Evolutionary conservation across 2,797 vertebrate species (phyloP).

Genomic region (Melanotaenia parkinsoni): DNA sequence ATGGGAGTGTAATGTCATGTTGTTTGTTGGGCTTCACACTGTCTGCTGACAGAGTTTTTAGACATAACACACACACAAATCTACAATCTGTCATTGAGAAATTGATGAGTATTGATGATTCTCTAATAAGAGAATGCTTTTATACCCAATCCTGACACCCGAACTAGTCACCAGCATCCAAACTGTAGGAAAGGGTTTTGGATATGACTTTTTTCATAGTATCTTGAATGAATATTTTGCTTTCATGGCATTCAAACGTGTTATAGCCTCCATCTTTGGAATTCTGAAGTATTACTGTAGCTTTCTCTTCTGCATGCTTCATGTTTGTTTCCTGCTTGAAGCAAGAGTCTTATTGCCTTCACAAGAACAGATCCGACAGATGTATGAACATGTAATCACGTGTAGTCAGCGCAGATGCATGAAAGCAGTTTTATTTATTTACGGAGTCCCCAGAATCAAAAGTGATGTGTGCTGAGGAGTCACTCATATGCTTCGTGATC

Average conservation of each 20-base stretch:
- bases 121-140: not conserved
- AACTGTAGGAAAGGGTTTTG: not conserved
- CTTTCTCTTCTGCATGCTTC: not conserved
- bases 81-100: not conserved
- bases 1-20: too few relatives aligned
- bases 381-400: not conserved
- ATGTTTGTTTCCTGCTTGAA: not conserved
- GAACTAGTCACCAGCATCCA: not conserved
- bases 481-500: slow-evolving; percentile 32
- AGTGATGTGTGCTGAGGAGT: slow-evolving; percentile 24
- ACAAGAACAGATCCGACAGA: not conserved
- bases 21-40: too few relatives aligned
- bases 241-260: too few relatives aligned
- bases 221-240: too few relatives aligned
- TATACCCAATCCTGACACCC: not conserved
- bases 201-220: not conserved
- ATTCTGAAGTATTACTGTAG: not conserved
- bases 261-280: too few relatives aligned
- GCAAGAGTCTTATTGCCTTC: not conserved
- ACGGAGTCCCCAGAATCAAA: not conserved
- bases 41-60: too few relatives aligned
- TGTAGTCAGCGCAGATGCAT: not conserved
- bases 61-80: not conserved
- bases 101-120: not conserved
- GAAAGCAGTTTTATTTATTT: not conserved